Conservation (phyloP, 2,888 invertebrate genomes). For the Leucania comma region DNA sequence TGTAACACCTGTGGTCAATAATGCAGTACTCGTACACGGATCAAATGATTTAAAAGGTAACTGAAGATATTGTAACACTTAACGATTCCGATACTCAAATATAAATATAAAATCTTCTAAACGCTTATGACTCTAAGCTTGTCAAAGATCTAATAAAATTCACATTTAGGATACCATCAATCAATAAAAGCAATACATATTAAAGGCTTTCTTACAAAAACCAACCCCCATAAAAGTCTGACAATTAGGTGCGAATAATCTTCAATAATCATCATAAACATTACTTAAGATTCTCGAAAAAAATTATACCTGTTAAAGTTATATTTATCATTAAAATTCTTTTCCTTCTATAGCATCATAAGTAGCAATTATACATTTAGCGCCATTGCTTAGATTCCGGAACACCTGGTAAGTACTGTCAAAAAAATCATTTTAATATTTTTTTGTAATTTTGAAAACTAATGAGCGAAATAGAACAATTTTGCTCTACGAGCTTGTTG, state of each 20-base stretch:
- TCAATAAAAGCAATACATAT: constrained; percentile 5
- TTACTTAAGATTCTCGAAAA: not conserved
- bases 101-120: not conserved
- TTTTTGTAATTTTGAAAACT: not conserved
- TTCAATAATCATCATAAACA: not conserved
- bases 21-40: not conserved
- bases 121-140: not conserved
- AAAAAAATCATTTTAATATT: constrained; percentile 23
- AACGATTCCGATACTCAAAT: not conserved
- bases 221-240: not conserved
- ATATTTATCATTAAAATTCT: not conserved
- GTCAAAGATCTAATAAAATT: not conserved
- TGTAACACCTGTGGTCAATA: not conserved
- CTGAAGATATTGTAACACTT: not conserved
- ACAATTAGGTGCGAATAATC: not conserved
- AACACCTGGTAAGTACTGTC: constrained; percentile 45
- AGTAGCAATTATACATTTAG: constrained; percentile 41
- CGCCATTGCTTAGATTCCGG: constrained; percentile 33
- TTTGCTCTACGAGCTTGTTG: not conserved
- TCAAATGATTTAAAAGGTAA: not conserved
- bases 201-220: not conserved
- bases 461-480: not conserved
- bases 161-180: not conserved
- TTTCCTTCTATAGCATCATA: not conserved
- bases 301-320: not conserved